Evolutionary conservation across 2,113 vertebrate species (phyloP).

Genomic region (Jacana jacana): DNA sequence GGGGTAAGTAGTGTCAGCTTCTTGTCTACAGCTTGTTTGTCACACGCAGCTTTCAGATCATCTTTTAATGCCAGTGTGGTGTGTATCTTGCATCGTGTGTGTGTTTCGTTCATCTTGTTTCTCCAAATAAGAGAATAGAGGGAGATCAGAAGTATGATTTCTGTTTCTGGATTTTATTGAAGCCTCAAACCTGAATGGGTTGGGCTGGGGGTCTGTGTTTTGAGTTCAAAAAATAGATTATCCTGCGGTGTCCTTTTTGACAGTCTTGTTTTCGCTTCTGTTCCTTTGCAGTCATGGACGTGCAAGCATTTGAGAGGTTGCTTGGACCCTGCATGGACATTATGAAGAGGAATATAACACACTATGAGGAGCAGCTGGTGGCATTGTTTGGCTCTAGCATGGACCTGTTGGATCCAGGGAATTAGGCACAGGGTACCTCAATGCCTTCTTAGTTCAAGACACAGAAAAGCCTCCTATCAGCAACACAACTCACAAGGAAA

Average conservation of each 20-base stretch:
- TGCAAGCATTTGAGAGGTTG: slow-evolving; percentile 97
- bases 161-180: background rate
- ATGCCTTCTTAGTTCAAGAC: slow-evolving; percentile 78
- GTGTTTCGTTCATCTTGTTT: background rate
- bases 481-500: slow-evolving; percentile 76
- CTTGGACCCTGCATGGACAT: slow-evolving; percentile 99
- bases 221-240: background rate
- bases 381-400: slow-evolving; percentile 98
- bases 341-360: slow-evolving; percentile 99
- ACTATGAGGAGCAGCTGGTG: slow-evolving; percentile 98
- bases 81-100: background rate
- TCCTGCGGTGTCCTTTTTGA: background rate
- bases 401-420: slow-evolving; percentile 87
- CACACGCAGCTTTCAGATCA: background rate
- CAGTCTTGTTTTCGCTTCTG: slow-evolving; percentile 25
- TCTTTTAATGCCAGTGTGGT: background rate
- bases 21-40: background rate
- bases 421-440: slow-evolving; percentile 75
- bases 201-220: background rate
- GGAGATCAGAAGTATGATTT: background rate
- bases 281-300: slow-evolving; percentile 89
- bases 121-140: background rate
- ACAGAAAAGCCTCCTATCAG: slow-evolving; percentile 76
- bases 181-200: background rate
- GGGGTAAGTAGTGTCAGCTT: background rate